These are phyloP conservation scores for Acrobeloides nanus DNA, from an alignment of 2,888 invertebrate species.

Conservation along the genomic window DNA sequence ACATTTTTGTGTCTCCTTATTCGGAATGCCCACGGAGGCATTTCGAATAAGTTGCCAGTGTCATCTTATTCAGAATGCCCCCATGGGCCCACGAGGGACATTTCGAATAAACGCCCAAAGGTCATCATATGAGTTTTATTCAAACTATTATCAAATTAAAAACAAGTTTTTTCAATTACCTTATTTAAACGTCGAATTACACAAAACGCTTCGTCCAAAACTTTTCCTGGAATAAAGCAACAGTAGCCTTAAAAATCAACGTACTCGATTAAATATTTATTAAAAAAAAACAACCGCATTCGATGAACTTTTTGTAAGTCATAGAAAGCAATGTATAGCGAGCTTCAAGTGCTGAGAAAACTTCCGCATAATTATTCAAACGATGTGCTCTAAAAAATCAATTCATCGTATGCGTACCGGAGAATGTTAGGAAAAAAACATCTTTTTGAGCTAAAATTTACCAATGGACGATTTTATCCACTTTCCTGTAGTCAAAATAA, in stretches of 20 bases:
- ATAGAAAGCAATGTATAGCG: conserved; percentile 13
- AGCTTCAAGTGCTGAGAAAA: conserved; percentile 14
- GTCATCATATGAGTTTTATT: too few species aligned
- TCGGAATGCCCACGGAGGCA: too few species aligned
- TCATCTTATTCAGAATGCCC: too few species aligned
- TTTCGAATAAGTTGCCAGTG: too few species aligned
- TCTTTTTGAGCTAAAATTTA: conserved; percentile 7
- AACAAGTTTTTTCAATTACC: too few species aligned
- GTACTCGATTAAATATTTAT: too few species aligned
- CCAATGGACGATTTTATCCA: conserved; percentile 5
- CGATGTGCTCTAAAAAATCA: conserved; percentile 9
- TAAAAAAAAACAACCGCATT: conserved; percentile 5
- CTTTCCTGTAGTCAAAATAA: too few species aligned
- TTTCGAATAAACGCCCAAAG: too few species aligned
- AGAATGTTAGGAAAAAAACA: not conserved
- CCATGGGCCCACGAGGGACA: too few species aligned
- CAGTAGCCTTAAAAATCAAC: conserved; percentile 10
- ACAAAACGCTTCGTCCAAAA: conserved; percentile 12
- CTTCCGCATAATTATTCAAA: conserved; percentile 12
- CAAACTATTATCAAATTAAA: too few species aligned
- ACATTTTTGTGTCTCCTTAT: too few species aligned
- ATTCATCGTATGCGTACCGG: not conserved
- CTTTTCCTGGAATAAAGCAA: conserved; percentile 15
- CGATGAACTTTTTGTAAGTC: conserved; percentile 19
- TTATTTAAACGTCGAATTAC: conserved; percentile 5